phyloP scores from a whole-genome alignment of 1,140 invertebrate genomes.

The Bursaphelenchus mucronatus region DNA sequence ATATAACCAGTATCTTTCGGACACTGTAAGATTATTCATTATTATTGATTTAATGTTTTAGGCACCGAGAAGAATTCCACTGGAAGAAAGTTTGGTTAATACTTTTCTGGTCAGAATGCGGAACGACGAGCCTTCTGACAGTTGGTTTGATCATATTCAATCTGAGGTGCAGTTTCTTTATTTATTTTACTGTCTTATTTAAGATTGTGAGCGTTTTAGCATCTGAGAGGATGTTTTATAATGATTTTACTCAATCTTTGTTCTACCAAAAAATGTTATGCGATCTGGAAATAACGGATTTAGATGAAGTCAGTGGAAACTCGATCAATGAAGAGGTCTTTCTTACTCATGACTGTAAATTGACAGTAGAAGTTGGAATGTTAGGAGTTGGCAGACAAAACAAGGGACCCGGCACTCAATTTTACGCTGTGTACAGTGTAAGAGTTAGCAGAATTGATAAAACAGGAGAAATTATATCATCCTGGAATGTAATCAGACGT shows the following conservation, averaged over 20 bases:
- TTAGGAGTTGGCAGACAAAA: constrained; percentile 58
- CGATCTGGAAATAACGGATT: constrained; percentile 69
- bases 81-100: constrained; percentile 70
- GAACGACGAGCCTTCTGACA: constrained; percentile 67
- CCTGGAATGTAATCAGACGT: constrained; percentile 67
- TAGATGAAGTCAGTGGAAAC: too few relatives aligned
- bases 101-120: constrained; percentile 69
- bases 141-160: constrained; percentile 81
- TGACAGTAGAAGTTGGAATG: constrained; percentile 42
- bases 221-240: constrained; percentile 70
- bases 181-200: constrained; percentile 2
- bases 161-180: constrained; percentile 60
- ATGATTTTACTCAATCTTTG: constrained; percentile 70
- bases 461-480: constrained; percentile 67
- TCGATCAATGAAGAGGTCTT: too few relatives aligned
- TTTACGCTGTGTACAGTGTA: constrained; percentile 83
- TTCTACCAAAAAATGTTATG: constrained; percentile 73
- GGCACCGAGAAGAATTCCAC: constrained; percentile 68
- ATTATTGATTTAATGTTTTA: constrained; percentile 49
- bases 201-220: constrained; percentile 58
- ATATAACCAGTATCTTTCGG: constrained; percentile 76
- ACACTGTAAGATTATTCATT: constrained; percentile 65
- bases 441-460: constrained; percentile 67
- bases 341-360: not conserved
- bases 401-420: constrained; percentile 74